A percentile compares a stretch with the other conserved stretches of the same genome.
Evolutionary conservation across 2,113 vertebrate species (phyloP).

Genomic region (Vidua macroura): DNA sequence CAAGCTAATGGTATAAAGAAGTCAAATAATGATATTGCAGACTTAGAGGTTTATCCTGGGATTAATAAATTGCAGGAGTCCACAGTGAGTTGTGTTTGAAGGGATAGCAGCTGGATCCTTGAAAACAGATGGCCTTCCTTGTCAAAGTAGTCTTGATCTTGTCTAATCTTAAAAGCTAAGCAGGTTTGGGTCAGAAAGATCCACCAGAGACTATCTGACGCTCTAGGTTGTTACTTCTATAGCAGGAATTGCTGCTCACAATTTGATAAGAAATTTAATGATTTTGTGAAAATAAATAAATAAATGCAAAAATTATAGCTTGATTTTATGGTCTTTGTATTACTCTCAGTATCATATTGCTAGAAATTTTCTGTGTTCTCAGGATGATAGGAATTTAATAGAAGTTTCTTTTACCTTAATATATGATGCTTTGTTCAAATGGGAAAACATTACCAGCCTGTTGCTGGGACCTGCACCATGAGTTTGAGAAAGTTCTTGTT

Average conservation of each 20-base stretch:
- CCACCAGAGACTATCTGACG: constrained; percentile 30
- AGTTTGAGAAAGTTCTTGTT: neutral
- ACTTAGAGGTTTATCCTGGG: constrained; percentile 59
- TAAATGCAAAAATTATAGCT: neutral
- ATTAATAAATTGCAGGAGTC: constrained; percentile 62
- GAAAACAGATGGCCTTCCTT: constrained; percentile 64
- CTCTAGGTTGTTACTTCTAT: neutral
- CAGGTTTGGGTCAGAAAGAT: constrained; percentile 42
- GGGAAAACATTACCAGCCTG: neutral
- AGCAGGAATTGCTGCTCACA: neutral
- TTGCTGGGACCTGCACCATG: neutral
- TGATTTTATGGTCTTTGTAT: neutral
- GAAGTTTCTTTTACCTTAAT: neutral
- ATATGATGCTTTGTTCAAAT: neutral
- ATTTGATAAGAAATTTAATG: neutral
- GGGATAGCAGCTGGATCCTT: constrained; percentile 60
- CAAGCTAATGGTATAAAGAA: constrained; percentile 49
- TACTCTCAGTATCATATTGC: neutral
- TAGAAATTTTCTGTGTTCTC: neutral
- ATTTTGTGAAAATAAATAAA: constrained; percentile 19
- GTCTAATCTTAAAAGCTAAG: constrained; percentile 65
- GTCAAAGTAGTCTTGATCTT: constrained; percentile 61
- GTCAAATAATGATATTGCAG: constrained; percentile 58
- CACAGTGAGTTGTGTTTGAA: constrained; percentile 49
- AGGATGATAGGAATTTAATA: neutral